Evolutionary conservation across 2,888 invertebrate genomes (phyloP), one percentile per base, ranked within the genome.

Genomic region (Matsumyia berberina): DNA sequence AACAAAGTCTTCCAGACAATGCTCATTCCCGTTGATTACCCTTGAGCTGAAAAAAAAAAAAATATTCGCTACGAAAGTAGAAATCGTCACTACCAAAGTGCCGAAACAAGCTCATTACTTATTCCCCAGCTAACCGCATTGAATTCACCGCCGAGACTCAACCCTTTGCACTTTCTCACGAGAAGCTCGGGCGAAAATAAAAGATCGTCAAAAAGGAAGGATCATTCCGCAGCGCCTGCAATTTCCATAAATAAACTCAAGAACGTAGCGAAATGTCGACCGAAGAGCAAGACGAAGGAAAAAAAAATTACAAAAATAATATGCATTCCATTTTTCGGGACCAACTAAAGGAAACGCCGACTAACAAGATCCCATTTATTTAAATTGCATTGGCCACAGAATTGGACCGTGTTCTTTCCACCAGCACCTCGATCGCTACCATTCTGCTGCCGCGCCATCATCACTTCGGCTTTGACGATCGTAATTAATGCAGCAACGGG

Each of bases 401-500:
- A 85, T 80, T 80, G 85, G 85, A 88, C 87, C 88, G 87, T 87
- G 86, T 83, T 87, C 77, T 67, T 78, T 53, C 17, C 69, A 66
- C 51, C 31, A 62, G 57, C 37, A 64, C 86, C 86, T 44, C 44
- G 39, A 53, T 72, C 67, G 69, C 39, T 57, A 64, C 70, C 66
- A 66, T 67, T 53, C 76, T 66, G 66, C 49, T 12, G 70, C 24
- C 60, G 58, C 46, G 46, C 72, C 82, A 76, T 85, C 85, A 80
- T 76, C 85, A 85, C 80, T 79, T 85, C 58, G 76, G 80, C 70
- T 80, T 80, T 76, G 80, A 76, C 80, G 80, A 80, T 79, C 85
- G 74, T 70, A 85, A 85, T 85, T 80, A 85, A 85, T 85, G 85
- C 80, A 85, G 49, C 74, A 73, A 70, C 57, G 37, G 72, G 44